A percentile compares a stretch with the other conserved stretches of the same genome.
Evolutionary conservation across 2,797 vertebrate species (phyloP).

Genomic region (Eulemur albifrons): DNA sequence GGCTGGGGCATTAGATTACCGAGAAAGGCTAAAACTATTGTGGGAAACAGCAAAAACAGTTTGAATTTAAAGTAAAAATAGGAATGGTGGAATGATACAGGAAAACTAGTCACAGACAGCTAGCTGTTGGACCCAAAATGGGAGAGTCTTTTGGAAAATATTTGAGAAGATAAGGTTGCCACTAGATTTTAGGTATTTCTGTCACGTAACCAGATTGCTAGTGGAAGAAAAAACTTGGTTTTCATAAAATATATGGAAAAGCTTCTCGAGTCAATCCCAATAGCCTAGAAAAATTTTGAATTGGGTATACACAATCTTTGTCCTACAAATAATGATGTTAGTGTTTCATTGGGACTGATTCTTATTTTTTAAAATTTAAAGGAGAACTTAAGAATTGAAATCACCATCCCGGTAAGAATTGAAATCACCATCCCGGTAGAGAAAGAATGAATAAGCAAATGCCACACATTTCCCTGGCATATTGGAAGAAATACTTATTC

Average conservation of each 20-base stretch:
- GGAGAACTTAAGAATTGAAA: not conserved
- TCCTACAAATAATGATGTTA: not conserved
- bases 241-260: not conserved
- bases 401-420: not conserved
- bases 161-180: conserved; percentile 45
- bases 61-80: conserved; percentile 62
- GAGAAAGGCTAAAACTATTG: conserved; percentile 62
- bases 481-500: not conserved
- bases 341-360: not conserved
- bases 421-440: not conserved
- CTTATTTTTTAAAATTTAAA: not conserved
- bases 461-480: not conserved
- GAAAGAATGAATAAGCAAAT: not conserved
- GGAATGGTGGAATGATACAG: not conserved
- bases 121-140: not conserved
- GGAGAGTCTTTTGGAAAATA: conserved; percentile 19
- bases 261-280: not conserved
- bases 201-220: not conserved
- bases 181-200: conserved; percentile 29
- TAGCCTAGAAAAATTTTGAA: not conserved
- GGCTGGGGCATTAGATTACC: conserved; percentile 44
- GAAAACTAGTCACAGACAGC: not conserved
- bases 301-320: not conserved
- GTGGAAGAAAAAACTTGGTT: not conserved
- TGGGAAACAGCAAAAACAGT: conserved; percentile 46